Evolutionary conservation across 2,797 vertebrate genomes (phyloP), one percentile per base, ranked within the genome.

Genomic region (Chaetophractus vellerosus): DNA sequence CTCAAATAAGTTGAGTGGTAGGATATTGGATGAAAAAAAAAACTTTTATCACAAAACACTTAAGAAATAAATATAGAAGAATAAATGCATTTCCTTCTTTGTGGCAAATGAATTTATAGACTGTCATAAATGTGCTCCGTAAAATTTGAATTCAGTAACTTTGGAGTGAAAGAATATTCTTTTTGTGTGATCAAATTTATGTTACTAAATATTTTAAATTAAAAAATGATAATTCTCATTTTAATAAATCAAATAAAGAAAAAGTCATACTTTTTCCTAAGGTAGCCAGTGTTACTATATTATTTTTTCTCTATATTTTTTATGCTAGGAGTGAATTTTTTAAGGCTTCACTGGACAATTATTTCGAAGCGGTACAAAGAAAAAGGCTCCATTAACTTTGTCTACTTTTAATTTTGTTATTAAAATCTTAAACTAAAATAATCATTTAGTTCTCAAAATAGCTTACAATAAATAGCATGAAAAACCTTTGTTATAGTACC

Each of bases 381-480:
- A 68, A 93, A 84, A 87, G 1, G 4, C 19, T 61, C 31, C 1
- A 48, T 52, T 21, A 82, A 66, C n/a, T 93, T 41, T 79, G 18
- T 88, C 36, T 55, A 26, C 21, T 38, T 87, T 36, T 69, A 59
- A 94, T 84, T 91, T 76, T 88, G 18, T 76, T 89, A 5, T 59
- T 26, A 48, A 55, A 63, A 5, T 24, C 33, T 88, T 95, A 79
- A 88, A 71, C 6, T 75, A 89, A 92, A 79, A 9, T 12, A 94
- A 84, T 90, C 1, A 92, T 38, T 93, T 72, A 84, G 36, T 64
- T 80, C 81, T 85, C 68, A 84, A 45, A 92, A 91, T 6, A 91
- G 28, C n/a, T 89, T 94, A 41, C 16, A 19, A 38, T 23, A 74
- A 75, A 75, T n/a, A 74, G 15, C 33, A 33, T n/a, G 1, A 74